Percentiles rank a stretch among this genome's conserved stretches.
phyloP scores from a whole-genome alignment of 1,140 invertebrate species.

The Sminthurides bifidus region DNA sequence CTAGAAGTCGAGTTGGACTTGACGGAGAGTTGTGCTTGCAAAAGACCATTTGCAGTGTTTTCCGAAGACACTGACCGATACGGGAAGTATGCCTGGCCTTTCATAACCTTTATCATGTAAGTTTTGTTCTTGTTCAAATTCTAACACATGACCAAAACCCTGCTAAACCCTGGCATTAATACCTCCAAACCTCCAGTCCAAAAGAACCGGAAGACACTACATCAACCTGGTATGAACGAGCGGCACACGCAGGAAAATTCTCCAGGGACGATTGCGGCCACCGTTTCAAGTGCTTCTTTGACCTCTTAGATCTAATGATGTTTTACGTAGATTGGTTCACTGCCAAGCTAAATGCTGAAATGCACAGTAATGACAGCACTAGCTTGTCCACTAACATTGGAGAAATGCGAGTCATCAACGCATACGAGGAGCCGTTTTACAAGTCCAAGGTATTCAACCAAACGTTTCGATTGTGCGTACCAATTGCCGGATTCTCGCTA shows the following conservation, averaged over 20 bases:
- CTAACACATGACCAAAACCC: too few species aligned
- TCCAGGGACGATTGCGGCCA: conserved; percentile 15
- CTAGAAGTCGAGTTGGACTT: conserved; percentile 18
- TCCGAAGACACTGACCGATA: conserved; percentile 14
- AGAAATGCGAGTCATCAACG: too few species aligned
- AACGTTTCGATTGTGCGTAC: conserved; percentile 23
- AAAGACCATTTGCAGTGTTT: conserved; percentile 21
- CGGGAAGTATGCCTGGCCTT: conserved; percentile 17
- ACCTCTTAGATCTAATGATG: conserved; percentile 12
- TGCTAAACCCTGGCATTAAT: too few species aligned
- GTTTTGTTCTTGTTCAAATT: too few species aligned
- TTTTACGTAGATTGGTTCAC: conserved; percentile 23
- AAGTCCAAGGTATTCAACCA: too few species aligned
- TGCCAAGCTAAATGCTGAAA: too few species aligned
- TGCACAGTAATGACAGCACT: too few species aligned
- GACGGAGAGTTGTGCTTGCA: conserved; percentile 15
- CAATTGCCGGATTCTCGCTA: conserved; percentile 26
- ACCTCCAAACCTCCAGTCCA: conserved; percentile 11
- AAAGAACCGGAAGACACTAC: conserved; percentile 14
- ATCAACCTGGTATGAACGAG: conserved; percentile 14
- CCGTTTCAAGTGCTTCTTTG: conserved; percentile 20
- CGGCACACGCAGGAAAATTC: conserved; percentile 20
- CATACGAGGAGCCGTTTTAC: too few species aligned
- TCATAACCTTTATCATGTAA: conserved; percentile 24
- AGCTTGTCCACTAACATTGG: too few species aligned